Evolutionary conservation across 2,888 invertebrate genomes (phyloP).

Genomic region (Dryocosmus kuriphilus): DNA sequence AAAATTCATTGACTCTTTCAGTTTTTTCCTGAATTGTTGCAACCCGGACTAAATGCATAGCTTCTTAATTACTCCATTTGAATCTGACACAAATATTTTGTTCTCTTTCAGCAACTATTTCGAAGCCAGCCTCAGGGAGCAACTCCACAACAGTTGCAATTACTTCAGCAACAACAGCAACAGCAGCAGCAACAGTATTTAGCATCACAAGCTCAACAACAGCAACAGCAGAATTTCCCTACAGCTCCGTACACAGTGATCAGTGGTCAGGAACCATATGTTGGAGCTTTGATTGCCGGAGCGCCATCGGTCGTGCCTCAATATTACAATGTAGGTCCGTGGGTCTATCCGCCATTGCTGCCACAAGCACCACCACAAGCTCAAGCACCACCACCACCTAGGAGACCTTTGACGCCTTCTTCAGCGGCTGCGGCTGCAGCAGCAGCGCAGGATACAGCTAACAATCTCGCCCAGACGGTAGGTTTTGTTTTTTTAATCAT

Average conservation of each 20-base stretch:
- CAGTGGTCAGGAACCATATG: slow-evolving; percentile 90
- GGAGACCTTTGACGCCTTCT: slow-evolving; percentile 89
- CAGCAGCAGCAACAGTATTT: slow-evolving; percentile 87
- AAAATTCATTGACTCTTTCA: too few species aligned
- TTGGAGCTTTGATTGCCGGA: slow-evolving; percentile 88
- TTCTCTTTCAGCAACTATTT: slow-evolving; percentile 88
- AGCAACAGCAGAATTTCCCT: slow-evolving; percentile 87
- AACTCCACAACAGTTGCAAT: slow-evolving; percentile 83
- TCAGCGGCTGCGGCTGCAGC: slow-evolving; percentile 84
- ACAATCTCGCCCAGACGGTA: slow-evolving; percentile 78
- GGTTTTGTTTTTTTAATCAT: slow-evolving; percentile 34
- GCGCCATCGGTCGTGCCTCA: slow-evolving; percentile 86
- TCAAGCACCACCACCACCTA: slow-evolving; percentile 79
- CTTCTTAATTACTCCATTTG: too few species aligned
- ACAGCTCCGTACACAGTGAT: slow-evolving; percentile 93
- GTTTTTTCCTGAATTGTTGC: too few species aligned
- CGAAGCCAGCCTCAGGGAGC: slow-evolving; percentile 87
- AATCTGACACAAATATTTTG: slow-evolving; percentile 36
- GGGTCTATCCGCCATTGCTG: slow-evolving; percentile 92
- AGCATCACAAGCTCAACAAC: slow-evolving; percentile 86
- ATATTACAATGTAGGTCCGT: slow-evolving; percentile 95
- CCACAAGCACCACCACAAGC: slow-evolving; percentile 82
- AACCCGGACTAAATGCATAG: too few species aligned
- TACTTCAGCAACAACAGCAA: slow-evolving; percentile 82
- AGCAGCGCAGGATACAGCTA: slow-evolving; percentile 79